A percentile compares a stretch with the other conserved stretches of the same genome.
phyloP scores from a whole-genome alignment of 2,888 invertebrate genomes.

The Stegana nigrithorax region DNA sequence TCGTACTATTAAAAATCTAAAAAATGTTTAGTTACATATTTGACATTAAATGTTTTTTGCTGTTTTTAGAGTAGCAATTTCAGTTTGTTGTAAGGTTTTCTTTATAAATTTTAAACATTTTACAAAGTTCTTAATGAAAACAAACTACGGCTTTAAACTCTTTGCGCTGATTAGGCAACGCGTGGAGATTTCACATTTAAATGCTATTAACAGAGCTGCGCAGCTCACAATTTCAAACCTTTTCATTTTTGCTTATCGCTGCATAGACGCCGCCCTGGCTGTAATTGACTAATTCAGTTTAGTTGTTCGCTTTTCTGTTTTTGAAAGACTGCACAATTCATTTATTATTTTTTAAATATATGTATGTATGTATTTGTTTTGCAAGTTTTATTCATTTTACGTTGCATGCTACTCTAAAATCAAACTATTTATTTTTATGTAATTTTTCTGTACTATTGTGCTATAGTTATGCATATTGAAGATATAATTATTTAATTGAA shows the following conservation, averaged over 20 bases:
- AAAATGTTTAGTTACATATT: slow-evolving; percentile 3
- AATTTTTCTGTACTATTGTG: neutral
- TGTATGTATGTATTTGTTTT: neutral
- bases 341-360: too few relatives aligned
- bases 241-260: neutral
- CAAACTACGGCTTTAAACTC: too few relatives aligned
- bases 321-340: neutral
- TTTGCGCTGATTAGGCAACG: neutral
- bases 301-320: neutral
- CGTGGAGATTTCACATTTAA: neutral
- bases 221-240: slow-evolving; percentile 15
- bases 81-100: slow-evolving; percentile 30
- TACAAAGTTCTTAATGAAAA: neutral
- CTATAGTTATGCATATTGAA: neutral
- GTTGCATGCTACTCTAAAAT: neutral
- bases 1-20: slow-evolving; percentile 20
- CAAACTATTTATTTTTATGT: neutral
- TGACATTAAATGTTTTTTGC: slow-evolving; percentile 33
- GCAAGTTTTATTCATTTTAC: neutral
- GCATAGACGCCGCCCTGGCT: neutral
- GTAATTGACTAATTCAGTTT: neutral
- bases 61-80: slow-evolving; percentile 18
- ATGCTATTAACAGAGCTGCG: neutral
- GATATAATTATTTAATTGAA: neutral
- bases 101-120: slow-evolving; percentile 20